These are phyloP conservation scores for Drosophila fuyamai DNA, from an alignment of 1,140 invertebrate species.

Conservation along the genomic window DNA sequence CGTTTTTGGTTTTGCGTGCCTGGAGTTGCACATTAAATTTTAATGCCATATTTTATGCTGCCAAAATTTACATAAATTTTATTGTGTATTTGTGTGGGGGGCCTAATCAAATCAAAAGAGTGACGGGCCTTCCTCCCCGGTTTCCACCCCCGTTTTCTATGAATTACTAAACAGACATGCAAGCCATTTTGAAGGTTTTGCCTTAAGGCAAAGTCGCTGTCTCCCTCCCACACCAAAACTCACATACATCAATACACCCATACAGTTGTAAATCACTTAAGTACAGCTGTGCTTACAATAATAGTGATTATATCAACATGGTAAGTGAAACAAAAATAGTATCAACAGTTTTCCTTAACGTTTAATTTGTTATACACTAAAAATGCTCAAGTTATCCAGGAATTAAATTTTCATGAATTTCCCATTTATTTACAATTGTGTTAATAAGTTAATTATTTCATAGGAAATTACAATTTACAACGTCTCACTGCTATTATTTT, in stretches of 20 bases:
- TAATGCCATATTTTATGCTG: constrained; percentile 81
- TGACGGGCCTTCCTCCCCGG: constrained; percentile 27
- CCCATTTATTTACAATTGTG: too few species aligned
- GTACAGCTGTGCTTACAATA: background rate
- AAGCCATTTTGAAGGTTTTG: constrained; percentile 51
- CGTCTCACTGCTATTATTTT: background rate
- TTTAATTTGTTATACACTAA: too few species aligned
- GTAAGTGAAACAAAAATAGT: too few species aligned
- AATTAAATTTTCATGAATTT: too few species aligned
- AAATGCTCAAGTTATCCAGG: too few species aligned
- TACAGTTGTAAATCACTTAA: constrained; percentile 10
- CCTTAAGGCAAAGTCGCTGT: constrained; percentile 24
- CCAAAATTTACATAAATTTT: constrained; percentile 79
- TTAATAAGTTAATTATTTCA: too few species aligned
- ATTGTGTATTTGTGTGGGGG: constrained; percentile 40
- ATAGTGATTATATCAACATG: background rate
- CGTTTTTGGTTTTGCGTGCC: constrained; percentile 47
- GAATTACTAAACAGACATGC: constrained; percentile 73
- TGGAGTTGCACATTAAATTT: constrained; percentile 73
- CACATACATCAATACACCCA: constrained; percentile 12
- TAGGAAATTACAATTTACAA: background rate
- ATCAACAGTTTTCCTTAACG: too few species aligned
- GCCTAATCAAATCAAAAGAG: constrained; percentile 78
- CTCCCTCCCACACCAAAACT: constrained; percentile 16
- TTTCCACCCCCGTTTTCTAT: constrained; percentile 19